Percentiles rank a stretch among this genome's conserved stretches.
These are phyloP conservation scores for Littorina saxatilis DNA, from an alignment of 1,140 invertebrate genomes.

Conservation along the genomic window DNA sequence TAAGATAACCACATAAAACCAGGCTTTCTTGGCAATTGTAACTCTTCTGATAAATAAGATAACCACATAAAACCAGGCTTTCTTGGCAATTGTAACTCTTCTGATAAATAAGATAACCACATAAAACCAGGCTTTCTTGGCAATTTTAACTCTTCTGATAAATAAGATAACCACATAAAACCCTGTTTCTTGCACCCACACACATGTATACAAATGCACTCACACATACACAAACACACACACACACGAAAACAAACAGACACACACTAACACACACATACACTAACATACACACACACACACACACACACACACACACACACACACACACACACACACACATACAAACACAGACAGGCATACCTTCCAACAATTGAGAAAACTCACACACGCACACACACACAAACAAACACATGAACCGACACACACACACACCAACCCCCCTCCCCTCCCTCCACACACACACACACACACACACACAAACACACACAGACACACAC, in stretches of 20 bases:
- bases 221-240: neutral
- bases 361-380: neutral
- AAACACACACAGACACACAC: neutral
- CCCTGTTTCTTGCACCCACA: neutral
- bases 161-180: neutral
- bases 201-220: neutral
- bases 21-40: neutral
- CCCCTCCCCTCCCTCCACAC: neutral
- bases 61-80: no score
- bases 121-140: neutral
- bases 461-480: neutral
- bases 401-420: neutral
- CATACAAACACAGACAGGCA: neutral
- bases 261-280: slow-evolving; percentile 2
- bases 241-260: neutral
- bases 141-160: no score
- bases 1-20: no score
- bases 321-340: neutral
- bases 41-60: no score
- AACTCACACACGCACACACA: neutral
- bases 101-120: neutral
- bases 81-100: neutral
- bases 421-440: neutral
- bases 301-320: neutral
- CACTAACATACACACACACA: neutral